Base-by-base conservation (phyloP, 53 echinoderm and acorn worm genomes). In the Holothuria scabra region DNA sequence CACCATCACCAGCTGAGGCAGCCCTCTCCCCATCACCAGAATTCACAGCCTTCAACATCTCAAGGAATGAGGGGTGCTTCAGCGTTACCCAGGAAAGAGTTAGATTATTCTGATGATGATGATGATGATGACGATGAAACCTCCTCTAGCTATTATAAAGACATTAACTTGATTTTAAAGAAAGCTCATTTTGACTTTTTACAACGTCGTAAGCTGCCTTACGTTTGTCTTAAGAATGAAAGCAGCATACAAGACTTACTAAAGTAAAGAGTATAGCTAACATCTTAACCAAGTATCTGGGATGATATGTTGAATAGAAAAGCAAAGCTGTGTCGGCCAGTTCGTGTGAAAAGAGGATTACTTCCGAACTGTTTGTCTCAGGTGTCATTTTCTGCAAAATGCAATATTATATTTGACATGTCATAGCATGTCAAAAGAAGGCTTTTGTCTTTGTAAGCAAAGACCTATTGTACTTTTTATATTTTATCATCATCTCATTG, bases 81-180 rank as follows among this genome's bases (percentile, higher is more conserved):
- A 24, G 58, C 75, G 0, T 65, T 86, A 18, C 14, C 83, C 8
- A 26, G 66, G 41, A 75, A 83, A 38, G 84, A 56, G 23, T 25
- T 35, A 20, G 76, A 74, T 21, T 33, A 22, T 7, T 32, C 70
- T 14, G 30, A 74, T 22, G 60, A 62, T 5, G 26, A 23, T 26
- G 48, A 28, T 26, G 41, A 68, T 1, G 41, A 68, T 1, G 58
- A 59, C 14, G 56, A 20, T 4, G 13, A 74, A 0, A 5, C 44
- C 3, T 76, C 64, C 16, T 9, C 56, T 69, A 58, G 82, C 18
- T 29, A n/a, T 23, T 90, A 90, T 34, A 56, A 64, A 21, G 82
- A 83, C n/a, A 83, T 90, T 22, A 90, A 90, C 81, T 86, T 85
- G 76, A 76, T 86, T 26, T 65, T 90, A 33, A 80, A 86, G 28